Percentiles rank a stretch among this genome's conserved stretches.
These are phyloP conservation scores for Megalopta genalis DNA, from an alignment of 1,140 invertebrate genomes.

Conservation along the genomic window DNA sequence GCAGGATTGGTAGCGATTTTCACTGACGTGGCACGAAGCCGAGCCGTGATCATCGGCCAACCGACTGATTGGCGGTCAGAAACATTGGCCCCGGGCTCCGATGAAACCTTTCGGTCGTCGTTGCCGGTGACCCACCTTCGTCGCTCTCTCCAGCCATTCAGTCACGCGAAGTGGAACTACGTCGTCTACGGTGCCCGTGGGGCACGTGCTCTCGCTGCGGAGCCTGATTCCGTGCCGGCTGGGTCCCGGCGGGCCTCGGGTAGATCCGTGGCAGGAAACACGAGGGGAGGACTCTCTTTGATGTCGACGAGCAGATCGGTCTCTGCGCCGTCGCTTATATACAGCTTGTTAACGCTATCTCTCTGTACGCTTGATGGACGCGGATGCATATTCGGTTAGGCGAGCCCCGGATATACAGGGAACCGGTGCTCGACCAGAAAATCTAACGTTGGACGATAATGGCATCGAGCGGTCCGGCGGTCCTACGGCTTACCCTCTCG, in stretches of 20 bases:
- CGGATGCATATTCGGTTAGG: slow-evolving; percentile 41
- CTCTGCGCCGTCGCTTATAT: slow-evolving; percentile 56
- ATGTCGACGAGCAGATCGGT: slow-evolving; percentile 49
- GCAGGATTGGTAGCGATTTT: slow-evolving; percentile 62
- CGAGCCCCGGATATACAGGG: slow-evolving; percentile 16
- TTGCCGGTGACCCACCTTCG: slow-evolving; percentile 17
- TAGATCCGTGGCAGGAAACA: slow-evolving; percentile 26
- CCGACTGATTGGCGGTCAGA: slow-evolving; percentile 62
- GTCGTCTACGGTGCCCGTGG: neutral
- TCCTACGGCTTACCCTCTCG: neutral
- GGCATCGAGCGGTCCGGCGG: neutral
- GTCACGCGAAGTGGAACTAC: too few relatives aligned
- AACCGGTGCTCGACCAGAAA: slow-evolving; percentile 21
- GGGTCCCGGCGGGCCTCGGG: neutral
- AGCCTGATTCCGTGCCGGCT: neutral
- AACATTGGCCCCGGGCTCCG: slow-evolving; percentile 39
- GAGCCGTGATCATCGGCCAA: slow-evolving; percentile 56
- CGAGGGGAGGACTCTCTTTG: slow-evolving; percentile 48
- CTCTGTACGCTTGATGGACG: slow-evolving; percentile 29
- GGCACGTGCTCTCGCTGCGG: neutral
- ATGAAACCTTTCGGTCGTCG: slow-evolving; percentile 12
- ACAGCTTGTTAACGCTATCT: slow-evolving; percentile 63
- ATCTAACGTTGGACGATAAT: slow-evolving; percentile 16
- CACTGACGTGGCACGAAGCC: slow-evolving; percentile 49
- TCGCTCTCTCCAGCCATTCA: neutral